Base-by-base conservation (phyloP, 2,888 invertebrate species). In the Cataglyphis altisquamis region DNA sequence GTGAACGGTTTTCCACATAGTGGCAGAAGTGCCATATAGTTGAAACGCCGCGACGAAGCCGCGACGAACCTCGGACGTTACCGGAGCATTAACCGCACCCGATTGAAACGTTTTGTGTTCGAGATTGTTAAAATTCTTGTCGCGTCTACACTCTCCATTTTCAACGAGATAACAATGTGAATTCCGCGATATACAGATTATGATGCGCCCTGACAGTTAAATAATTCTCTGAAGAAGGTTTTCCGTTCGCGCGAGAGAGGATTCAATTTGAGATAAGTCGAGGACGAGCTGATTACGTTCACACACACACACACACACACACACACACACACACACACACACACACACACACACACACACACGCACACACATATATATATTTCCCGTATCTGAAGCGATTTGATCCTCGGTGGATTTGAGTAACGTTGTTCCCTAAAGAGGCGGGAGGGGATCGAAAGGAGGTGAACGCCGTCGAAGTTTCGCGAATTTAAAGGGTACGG, bases 401-500 rank as follows among this genome's bases (percentile, higher is more conserved):
- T 12, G 60, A 60, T 32, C 10, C 29, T 10, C 2, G 57, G 36
- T 62, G 21, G 32, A 48, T 36, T 74, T 48, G 29, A 29, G n/a
- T 1, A 60, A 8, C 25, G 62, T 66, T 41, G 64, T 66, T 41
- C 36, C 52, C 68, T 63, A 62, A 52, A 52, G n/a, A 52, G 70
- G 39, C 29, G n/a, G 15, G 8, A n/a, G 52, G n/a, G 8, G n/a
- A 8, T 18, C 6, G 48, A 5, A 6, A n/a, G 48, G 18, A 8
- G n/a, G 52, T 2, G 63, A 32, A 60, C 52, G 48, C 48, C 82
- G 70, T 72, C 66, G 75, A 64, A 67, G 57, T 66, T 82, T 75
- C 60, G 84, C 73, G 77, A 78, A 74, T 68, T 57, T 75, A 83
- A 87, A 86, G 77, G 86, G 81, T 86, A 89, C 87, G 88, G 73